Base-by-base conservation (phyloP, 2,113 vertebrate genomes). In the Rhynchopsitta pachyrhyncha region DNA sequence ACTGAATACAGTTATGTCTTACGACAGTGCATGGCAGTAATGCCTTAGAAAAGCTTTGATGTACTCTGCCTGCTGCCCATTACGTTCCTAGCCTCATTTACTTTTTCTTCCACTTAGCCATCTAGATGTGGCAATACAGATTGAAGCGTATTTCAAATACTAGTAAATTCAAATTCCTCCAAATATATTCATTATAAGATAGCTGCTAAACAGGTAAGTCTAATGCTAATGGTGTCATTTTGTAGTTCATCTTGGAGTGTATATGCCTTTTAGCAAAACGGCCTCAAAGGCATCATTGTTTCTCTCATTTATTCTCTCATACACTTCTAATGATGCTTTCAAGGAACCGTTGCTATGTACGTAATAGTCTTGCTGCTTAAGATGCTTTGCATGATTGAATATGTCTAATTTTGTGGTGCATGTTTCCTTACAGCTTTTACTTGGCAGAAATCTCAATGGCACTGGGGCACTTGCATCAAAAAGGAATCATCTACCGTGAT, bases 391-490 rank as follows among this genome's bases (percentile, higher is more conserved):
- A 37, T 93, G 86, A 82, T 69, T 95, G 71, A 93, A 6, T 93
- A 14, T 52, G 82, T 91, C 97, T 98, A 86, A 95, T 94, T 97
- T 84, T 97, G 88, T 97, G 94, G 87, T 92, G 53, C 95, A 39
- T 86, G 55, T 97, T 97, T 85, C 95, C 96, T 98, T 98, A 63
- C 97, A 99, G 99, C 98, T 99, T 99, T 98, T 99, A 99, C 98
- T 98, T 99, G 98, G 99, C 99, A 97, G 99, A 99, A 98, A 99
- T 99, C 97, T 99, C 99, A 84, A 99, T 99, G 99, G 99, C 99
- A 94, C 98, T 99, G 97, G 99, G 99, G 82, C 99, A 99, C 97
- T 98, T 99, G 96, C 99, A 99, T 98, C 99, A 99, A 97, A 99
- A 99, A 97, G 99, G 99, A 97, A 99, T 99, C 97, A 99, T 99